Evolutionary conservation across 2,888 invertebrate genomes (phyloP).

Genomic region (Altica lythri): DNA sequence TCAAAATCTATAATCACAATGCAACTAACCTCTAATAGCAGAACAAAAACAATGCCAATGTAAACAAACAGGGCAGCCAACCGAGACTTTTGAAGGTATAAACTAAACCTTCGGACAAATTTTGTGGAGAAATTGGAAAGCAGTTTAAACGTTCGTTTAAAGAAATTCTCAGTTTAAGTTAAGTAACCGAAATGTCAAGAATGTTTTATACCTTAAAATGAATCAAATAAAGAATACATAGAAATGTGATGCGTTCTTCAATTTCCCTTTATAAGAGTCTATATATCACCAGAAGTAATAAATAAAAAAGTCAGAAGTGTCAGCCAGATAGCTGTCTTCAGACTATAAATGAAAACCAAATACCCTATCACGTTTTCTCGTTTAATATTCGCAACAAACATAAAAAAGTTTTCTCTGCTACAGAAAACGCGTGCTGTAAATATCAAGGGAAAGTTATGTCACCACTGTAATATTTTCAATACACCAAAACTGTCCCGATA

Average conservation of each 20-base stretch:
- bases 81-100: too few species aligned
- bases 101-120: too few species aligned
- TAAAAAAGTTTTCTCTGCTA: conserved; percentile 22
- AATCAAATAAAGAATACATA: conserved; percentile 10
- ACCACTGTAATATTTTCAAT: conserved; percentile 27
- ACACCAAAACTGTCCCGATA: conserved; percentile 22
- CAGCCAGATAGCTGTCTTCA: conserved; percentile 25
- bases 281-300: conserved; percentile 16
- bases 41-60: too few species aligned
- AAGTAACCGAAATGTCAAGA: too few species aligned
- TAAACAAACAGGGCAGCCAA: too few species aligned
- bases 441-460: conserved; percentile 28
- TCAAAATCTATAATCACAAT: too few species aligned
- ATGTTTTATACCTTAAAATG: not conserved
- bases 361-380: conserved; percentile 25
- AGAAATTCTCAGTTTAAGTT: too few species aligned
- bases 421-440: conserved; percentile 24
- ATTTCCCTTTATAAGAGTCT: conserved; percentile 17
- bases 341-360: conserved; percentile 27
- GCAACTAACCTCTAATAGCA: too few species aligned
- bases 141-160: too few species aligned
- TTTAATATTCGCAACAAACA: conserved; percentile 27
- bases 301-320: conserved; percentile 24
- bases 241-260: conserved; percentile 15
- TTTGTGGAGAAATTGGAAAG: too few species aligned